Evolutionary conservation across 1,140 invertebrate genomes (phyloP).

Genomic region (Trachymyrmex cornetzi): DNA sequence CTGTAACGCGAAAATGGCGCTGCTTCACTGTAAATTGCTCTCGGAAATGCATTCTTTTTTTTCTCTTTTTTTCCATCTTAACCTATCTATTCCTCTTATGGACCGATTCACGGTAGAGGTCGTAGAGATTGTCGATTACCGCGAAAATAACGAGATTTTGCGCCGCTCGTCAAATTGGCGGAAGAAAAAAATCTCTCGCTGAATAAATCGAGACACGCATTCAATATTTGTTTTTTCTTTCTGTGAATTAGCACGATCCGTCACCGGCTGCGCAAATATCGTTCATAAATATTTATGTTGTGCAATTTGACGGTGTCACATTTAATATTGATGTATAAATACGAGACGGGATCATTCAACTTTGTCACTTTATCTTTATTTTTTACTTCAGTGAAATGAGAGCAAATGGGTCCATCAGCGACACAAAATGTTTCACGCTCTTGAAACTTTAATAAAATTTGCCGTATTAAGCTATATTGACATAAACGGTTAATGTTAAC

Average conservation of each 20-base stretch:
- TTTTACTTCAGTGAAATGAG: neutral
- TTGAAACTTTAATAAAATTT: constrained; percentile 11
- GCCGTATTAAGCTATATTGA: neutral
- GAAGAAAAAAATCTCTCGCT: constrained; percentile 32
- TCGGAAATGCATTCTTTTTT: constrained; percentile 25
- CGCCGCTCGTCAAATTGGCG: constrained; percentile 2
- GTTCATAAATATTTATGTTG: constrained; percentile 42
- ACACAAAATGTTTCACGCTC: neutral
- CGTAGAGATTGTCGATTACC: constrained; percentile 29
- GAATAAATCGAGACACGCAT: constrained; percentile 17
- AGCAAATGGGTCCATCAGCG: neutral
- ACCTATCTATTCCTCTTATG: neutral
- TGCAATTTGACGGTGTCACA: neutral
- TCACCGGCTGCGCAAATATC: neutral
- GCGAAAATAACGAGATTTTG: constrained; percentile 43
- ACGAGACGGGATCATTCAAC: neutral
- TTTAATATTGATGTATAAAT: neutral
- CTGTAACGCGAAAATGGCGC: constrained; percentile 22
- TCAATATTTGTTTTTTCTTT: constrained; percentile 17
- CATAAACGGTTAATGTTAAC: constrained; percentile 5
- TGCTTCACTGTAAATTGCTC: constrained; percentile 32
- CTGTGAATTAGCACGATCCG: neutral
- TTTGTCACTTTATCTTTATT: neutral
- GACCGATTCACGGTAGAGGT: neutral
- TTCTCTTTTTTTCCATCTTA: neutral